Percentiles rank a stretch among this genome's conserved stretches.
phyloP scores from a whole-genome alignment of 2,888 invertebrate species.

The Pseudococcus jackbeardsleyi region DNA sequence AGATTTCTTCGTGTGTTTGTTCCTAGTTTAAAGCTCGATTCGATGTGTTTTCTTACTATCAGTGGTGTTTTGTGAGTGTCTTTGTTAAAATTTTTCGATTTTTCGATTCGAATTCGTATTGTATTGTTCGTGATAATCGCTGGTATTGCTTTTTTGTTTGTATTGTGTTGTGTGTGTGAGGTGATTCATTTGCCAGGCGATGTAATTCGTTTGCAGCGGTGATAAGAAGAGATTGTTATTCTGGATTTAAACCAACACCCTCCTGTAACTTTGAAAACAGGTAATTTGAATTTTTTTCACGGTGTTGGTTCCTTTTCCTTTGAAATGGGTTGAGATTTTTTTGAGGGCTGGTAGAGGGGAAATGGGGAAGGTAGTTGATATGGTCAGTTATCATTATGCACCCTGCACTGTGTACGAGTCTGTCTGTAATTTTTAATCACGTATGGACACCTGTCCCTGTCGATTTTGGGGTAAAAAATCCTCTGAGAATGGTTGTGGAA shows the following conservation, averaged over 20 bases:
- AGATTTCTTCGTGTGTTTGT: background rate
- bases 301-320: background rate
- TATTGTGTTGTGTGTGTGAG: background rate
- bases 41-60: background rate
- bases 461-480: too few relatives aligned
- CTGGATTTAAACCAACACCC: background rate
- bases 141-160: background rate
- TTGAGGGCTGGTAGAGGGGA: too few relatives aligned
- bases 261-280: background rate
- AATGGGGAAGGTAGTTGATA: too few relatives aligned
- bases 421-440: too few relatives aligned
- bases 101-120: background rate
- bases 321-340: too few relatives aligned
- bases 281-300: background rate
- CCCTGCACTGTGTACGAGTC: too few relatives aligned
- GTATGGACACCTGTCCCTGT: too few relatives aligned
- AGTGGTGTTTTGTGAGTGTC: background rate
- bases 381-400: too few relatives aligned
- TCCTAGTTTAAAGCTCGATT: background rate
- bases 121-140: background rate
- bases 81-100: background rate
- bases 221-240: background rate
- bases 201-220: background rate
- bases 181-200: background rate
- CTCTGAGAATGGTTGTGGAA: too few relatives aligned